Evolutionary conservation across 1,140 invertebrate genomes (phyloP), one percentile per base, ranked within the genome.

Genomic region (Vanessa atalanta): DNA sequence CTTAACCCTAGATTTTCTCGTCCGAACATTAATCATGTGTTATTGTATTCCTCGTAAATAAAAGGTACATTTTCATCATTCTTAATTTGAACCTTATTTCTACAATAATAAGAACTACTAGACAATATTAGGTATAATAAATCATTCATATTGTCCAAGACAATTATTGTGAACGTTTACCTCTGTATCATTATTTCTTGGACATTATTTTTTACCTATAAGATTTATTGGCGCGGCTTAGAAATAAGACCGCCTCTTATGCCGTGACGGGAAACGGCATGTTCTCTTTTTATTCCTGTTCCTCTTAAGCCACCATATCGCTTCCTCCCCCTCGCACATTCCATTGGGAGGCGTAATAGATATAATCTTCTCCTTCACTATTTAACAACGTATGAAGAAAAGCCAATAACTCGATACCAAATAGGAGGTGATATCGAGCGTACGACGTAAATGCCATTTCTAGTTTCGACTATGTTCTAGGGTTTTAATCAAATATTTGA

Each of bases 21-120:
- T 11, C 31, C 50, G 4, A 67, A 55, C 65, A 67, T 67, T 67
- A 55, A 67, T 67, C 65, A 67, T 26, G n/a, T 67, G 50, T 67
- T 67, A 57, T 57, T 57, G 16, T 57, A 16, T 55, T 67, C 26
- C 37, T 65, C 37, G 31, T 67, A 23, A 67, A 67, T 55, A 67
- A 4, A 67, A 53, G 14, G n/a, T 23, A 9, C 26, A 26, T 26
- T 37, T n/a, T 43, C 14, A 20, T 53, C 9, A n/a, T 26, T 53
- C 12, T 31, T 13, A 23, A 13, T 57, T 57, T 57, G 43, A 43
- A 31, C 31, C 26, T 43, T 55, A 55, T 23, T 26, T 20, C 9
- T 5, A 37, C 37, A 11, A 12, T 0, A 16, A 23, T 16, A 57
- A 20, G 23, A 57, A 1, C 20, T 23, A 50, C 5, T 14, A 9